Conservation (phyloP, 2,888 invertebrate genomes). For the Dryobota labecula region DNA sequence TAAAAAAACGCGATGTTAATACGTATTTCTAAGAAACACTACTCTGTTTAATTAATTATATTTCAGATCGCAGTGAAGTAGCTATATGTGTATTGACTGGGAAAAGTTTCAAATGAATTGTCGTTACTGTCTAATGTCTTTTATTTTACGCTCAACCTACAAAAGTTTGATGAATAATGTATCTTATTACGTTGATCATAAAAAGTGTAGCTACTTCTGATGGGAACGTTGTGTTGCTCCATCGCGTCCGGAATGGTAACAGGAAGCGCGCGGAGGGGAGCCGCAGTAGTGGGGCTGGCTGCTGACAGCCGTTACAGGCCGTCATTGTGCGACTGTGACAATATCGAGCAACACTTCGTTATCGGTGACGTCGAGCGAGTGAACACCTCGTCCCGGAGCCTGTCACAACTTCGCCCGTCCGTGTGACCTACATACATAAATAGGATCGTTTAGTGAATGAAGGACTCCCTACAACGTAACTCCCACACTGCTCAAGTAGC, state of each 20-base stretch:
- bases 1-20: no score
- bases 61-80: no score
- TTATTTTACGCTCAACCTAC: constrained; percentile 24
- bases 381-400: constrained; percentile 8
- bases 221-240: constrained; percentile 5
- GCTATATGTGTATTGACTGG: not conserved
- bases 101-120: constrained; percentile 22
- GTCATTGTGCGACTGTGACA: constrained; percentile 16
- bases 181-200: constrained; percentile 20
- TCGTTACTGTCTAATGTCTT: constrained; percentile 26
- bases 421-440: constrained; percentile 46
- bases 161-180: constrained; percentile 27
- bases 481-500: not conserved
- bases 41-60: no score
- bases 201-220: constrained; percentile 10
- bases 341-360: constrained; percentile 14
- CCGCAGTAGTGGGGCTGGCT: not conserved
- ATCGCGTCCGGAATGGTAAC: constrained; percentile 14
- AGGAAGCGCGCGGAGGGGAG: constrained; percentile 37
- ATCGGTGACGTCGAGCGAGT: constrained; percentile 8
- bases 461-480: not conserved
- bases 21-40: no score
- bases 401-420: constrained; percentile 31
- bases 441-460: constrained; percentile 3
- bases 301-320: constrained; percentile 13